Base-by-base conservation (phyloP, 2,888 invertebrate species). In the Brachylomia viminalis region DNA sequence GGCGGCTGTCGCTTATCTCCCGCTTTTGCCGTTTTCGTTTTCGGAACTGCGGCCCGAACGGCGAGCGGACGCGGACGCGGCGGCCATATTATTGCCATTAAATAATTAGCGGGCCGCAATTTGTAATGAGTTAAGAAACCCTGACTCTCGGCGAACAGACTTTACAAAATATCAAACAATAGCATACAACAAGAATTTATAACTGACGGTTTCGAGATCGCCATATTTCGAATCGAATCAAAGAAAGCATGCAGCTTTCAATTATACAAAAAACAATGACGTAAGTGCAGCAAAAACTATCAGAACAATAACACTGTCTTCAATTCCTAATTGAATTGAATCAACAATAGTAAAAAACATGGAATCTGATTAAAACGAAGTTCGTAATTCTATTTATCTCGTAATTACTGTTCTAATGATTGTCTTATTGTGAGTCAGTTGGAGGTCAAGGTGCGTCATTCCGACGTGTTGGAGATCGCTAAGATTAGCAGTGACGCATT, bases 401-500 rank as follows among this genome's bases (percentile, higher is more conserved):
- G 27, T 89, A 88, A 90, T 89, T 87, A 82, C 74, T 72, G 77
- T 83, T 86, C 76, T 88, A 90, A 88, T 91, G 87, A 86, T 84
- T 77, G 79, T 87, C 52, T 89, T 79, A 62, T 72, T 85, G 73
- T 92, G 92, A 93, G 89, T 93, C 93, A 92, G 91, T 90, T 92
- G 82, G 91, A 92, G 93, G 92, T 94, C 94, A 93, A 90, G 90
- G 91, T 90, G 90, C 90, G 92, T 92, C 92, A 91, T 82, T 86
- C 66, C 75, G 79, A 85, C 87, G 90, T 89, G 86, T 89, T 87
- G 82, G 85, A 83, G 89, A 91, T 89, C 79, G 88, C 93, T 92
- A 94, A 95, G 94, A 95, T 95, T 95, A 95, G 94, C 90, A 83
- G 82, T 95, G 95, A 95, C 95, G 93, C 93, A 93, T 88, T 75